Evolutionary conservation across 2,888 invertebrate species (phyloP), one percentile per base, ranked within the genome.

Genomic region (Lasioglossum marginatum): DNA sequence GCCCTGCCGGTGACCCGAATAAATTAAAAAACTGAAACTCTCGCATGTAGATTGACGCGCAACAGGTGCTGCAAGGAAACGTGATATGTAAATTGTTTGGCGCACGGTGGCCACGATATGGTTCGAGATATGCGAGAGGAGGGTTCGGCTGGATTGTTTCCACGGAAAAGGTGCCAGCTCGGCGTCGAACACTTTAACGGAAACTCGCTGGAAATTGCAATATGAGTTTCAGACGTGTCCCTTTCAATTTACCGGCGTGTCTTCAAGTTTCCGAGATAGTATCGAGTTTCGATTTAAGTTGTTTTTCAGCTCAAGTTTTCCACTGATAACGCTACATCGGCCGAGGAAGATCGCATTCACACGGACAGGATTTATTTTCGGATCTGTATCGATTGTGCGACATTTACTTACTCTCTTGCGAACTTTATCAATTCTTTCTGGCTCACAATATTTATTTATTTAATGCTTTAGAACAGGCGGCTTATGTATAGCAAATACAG

Each of bases 41-140:
- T 76, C 45, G 57, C 45, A 73, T 40, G n/a, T 63, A 45, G 71
- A 74, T 87, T 77, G 40, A 16, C 48, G 78, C 52, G 87, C 87
- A 88, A 88, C 87, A 88, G 82, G 87, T 88, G 87, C 77, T 27
- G 40, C 57, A 85, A 82, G 77, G 82, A 74, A 72, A 63, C 63
- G 63, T 70, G 79, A 80, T 60, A 75, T 77, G 77, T 45, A 72
- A 79, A 75, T 76, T 72, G 48, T 72, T 72, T 72, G 48, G 72
- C 71, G 71, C 71, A 45, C 71, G 45, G 43, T 45, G 45, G 27
- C 23, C 72, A 31, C 72, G 72, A 72, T 72, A 72, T 48, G 31
- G 45, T 72, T 72, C 31, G 6, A 23, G 72, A 72, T 72, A 72
- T 71, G 43, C 68, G 37, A 19, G 52, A n/a, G 52, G 52, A 23